Percentiles rank a stretch among this genome's conserved stretches.
phyloP scores from a whole-genome alignment of 2,888 invertebrate species.

The Diogma glabrata region DNA sequence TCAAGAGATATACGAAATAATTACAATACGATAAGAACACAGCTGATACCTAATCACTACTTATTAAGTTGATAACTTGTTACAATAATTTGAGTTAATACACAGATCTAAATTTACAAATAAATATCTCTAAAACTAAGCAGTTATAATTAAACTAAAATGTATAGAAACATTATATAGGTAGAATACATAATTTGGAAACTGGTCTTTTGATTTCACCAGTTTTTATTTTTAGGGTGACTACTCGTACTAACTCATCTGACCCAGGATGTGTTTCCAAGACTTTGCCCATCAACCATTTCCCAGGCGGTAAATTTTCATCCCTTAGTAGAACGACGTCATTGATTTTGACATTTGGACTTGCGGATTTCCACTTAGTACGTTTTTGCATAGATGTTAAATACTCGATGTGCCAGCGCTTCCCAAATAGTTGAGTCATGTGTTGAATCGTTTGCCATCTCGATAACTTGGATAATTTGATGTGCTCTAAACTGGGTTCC shows the following conservation, averaged over 20 bases:
- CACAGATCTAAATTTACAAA: too few species aligned
- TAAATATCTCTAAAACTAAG: too few species aligned
- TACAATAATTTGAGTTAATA: too few species aligned
- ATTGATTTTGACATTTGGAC: constrained; percentile 16
- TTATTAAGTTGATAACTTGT: too few species aligned
- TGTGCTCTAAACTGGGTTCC: constrained; percentile 19
- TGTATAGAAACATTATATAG: too few species aligned
- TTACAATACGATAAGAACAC: too few species aligned
- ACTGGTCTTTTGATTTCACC: too few species aligned
- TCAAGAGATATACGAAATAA: too few species aligned
- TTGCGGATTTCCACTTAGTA: constrained; percentile 21
- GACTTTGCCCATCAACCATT: constrained; percentile 22
- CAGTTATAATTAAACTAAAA: too few species aligned
- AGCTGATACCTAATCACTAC: too few species aligned
- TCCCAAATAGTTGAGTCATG: constrained; percentile 22
- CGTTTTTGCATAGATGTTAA: constrained; percentile 21
- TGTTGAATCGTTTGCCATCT: constrained; percentile 23
- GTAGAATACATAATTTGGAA: too few species aligned
- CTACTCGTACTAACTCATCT: constrained; percentile 20
- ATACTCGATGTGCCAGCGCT: constrained; percentile 22
- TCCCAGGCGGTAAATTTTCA: constrained; percentile 19
- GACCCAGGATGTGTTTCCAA: constrained; percentile 19
- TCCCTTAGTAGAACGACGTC: constrained; percentile 23
- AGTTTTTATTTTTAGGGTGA: constrained; percentile 4
- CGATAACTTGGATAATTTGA: constrained; percentile 7